Evolutionary conservation across 2,113 vertebrate species (phyloP).

Genomic region (Xiphophorus couchianus): DNA sequence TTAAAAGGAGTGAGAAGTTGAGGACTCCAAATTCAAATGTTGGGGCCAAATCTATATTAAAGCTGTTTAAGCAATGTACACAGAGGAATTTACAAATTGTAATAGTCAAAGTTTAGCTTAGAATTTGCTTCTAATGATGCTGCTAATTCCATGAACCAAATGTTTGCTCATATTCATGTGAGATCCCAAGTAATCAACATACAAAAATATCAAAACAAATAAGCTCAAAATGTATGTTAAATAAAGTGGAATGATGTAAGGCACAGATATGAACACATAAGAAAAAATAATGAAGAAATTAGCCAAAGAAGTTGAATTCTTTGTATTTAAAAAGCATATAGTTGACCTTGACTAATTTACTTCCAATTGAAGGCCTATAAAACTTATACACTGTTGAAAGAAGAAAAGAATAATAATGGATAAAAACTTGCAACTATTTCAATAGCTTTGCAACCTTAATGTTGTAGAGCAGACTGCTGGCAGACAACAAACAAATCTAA

Average conservation of each 20-base stretch:
- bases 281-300: no score
- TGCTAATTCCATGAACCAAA: neutral
- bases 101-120: neutral
- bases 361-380: neutral
- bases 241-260: no score
- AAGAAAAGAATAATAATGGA: neutral
- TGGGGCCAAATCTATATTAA: constrained; percentile 50
- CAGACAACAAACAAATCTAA: neutral
- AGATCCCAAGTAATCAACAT: neutral
- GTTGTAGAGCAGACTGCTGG: no score
- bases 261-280: no score
- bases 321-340: no score
- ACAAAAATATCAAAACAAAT: neutral
- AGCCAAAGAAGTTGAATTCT: no score
- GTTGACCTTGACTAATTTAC: neutral
- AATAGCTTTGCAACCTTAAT: neutral
- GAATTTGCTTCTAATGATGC: neutral
- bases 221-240: no score
- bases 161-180: neutral
- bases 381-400: neutral
- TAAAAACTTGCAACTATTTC: neutral
- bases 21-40: constrained; percentile 61
- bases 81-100: neutral
- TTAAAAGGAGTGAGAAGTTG: constrained; percentile 15
- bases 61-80: constrained; percentile 10